Conservation (phyloP, 2,797 vertebrate genomes). For the Craterocephalus amniculus region DNA sequence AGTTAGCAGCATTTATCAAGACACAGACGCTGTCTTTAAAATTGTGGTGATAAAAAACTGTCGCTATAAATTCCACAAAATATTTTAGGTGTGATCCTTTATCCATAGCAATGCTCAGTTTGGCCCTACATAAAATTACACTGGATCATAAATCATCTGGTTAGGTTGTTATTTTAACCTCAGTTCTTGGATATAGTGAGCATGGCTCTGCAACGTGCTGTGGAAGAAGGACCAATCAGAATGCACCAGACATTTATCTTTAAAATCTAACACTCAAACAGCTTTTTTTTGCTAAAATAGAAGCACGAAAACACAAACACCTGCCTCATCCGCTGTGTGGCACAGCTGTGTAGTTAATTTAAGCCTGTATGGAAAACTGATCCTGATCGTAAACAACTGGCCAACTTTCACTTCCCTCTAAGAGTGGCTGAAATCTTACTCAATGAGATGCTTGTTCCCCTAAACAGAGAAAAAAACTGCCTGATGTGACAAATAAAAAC, state of each 20-base stretch:
- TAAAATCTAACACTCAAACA: not conserved
- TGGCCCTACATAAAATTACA: not conserved
- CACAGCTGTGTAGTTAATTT: slow-evolving; percentile 71
- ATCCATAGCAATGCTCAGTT: too few species aligned
- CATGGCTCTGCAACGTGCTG: not conserved
- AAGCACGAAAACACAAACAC: slow-evolving; percentile 34
- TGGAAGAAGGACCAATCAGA: not conserved
- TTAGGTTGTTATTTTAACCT: not conserved
- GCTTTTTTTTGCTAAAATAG: slow-evolving; percentile 22
- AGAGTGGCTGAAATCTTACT: not conserved
- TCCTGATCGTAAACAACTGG: slow-evolving; percentile 71
- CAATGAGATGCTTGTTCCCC: slow-evolving; percentile 12
- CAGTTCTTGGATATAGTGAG: not conserved
- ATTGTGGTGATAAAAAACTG: not conserved
- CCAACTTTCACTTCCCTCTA: slow-evolving; percentile 76
- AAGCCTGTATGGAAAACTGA: slow-evolving; percentile 64
- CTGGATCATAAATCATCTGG: not conserved
- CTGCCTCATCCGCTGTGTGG: slow-evolving; percentile 16
- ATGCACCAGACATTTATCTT: not conserved
- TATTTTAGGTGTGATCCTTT: not conserved
- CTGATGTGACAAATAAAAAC: not conserved
- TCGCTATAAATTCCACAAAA: not conserved
- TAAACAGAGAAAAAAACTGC: not conserved
- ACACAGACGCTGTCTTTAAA: not conserved
- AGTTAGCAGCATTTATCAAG: not conserved